Percentiles rank a stretch among this genome's conserved stretches.
phyloP scores from a whole-genome alignment of 2,113 vertebrate species.

The Saimiri boliviensis region DNA sequence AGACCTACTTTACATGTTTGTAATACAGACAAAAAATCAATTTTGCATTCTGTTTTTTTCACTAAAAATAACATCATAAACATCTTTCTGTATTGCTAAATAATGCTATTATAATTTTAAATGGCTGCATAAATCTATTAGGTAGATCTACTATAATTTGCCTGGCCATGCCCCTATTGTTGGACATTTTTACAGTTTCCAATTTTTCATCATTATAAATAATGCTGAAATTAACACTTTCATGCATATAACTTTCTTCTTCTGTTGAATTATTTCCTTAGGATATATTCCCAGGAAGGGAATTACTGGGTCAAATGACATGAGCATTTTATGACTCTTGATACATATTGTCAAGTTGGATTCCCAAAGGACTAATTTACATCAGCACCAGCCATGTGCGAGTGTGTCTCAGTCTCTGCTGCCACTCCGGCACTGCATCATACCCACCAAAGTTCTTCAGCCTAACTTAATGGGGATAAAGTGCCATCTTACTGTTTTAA shows the following conservation, averaged over 20 bases:
- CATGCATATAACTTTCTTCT: conserved; percentile 61
- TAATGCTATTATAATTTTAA: conserved; percentile 72
- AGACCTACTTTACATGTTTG: background rate
- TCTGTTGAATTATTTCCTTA: conserved; percentile 71
- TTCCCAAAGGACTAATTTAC: conserved; percentile 57
- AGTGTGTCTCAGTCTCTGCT: background rate
- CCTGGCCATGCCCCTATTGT: conserved; percentile 46
- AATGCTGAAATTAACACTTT: conserved; percentile 75
- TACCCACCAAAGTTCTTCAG: background rate
- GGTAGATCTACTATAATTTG: conserved; percentile 56
- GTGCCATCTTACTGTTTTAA: background rate
- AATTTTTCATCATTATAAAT: conserved; percentile 77
- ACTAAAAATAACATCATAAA: conserved; percentile 52
- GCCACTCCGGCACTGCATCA: background rate
- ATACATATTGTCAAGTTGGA: conserved; percentile 48
- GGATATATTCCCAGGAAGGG: conserved; percentile 62
- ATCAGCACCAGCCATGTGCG: background rate
- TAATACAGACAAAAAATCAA: conserved; percentile 21
- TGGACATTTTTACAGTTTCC: conserved; percentile 73
- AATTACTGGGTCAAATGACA: conserved; percentile 72
- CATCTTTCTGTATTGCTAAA: conserved; percentile 59
- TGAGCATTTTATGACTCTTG: conserved; percentile 68
- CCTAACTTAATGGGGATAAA: background rate
- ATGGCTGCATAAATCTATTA: conserved; percentile 68
- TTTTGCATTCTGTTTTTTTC: conserved; percentile 1